These are phyloP conservation scores for Drosophila nannoptera DNA, from an alignment of 1,140 invertebrate genomes.

Conservation along the genomic window DNA sequence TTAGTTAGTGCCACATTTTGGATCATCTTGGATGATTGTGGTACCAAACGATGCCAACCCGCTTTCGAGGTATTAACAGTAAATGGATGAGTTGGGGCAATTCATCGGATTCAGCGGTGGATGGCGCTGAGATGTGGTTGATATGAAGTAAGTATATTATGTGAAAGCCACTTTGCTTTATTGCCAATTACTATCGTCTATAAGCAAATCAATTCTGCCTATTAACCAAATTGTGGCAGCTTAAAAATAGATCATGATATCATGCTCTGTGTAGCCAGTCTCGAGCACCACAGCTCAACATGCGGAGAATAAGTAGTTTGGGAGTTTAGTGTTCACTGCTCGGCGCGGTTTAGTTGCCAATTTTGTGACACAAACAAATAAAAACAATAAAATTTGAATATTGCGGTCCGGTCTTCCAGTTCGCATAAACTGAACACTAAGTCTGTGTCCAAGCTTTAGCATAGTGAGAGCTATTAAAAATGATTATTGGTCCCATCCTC, in stretches of 20 bases:
- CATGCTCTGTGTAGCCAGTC: conserved; percentile 66
- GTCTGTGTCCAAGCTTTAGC: conserved; percentile 32
- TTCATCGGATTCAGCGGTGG: no score
- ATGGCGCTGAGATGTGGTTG: no score
- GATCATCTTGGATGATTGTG: conserved; percentile 34
- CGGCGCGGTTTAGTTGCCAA: conserved; percentile 65
- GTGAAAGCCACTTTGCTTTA: conserved; percentile 12
- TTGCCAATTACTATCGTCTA: conserved; percentile 54
- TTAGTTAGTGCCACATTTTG: conserved; percentile 52
- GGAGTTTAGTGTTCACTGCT: conserved; percentile 42
- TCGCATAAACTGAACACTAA: conserved; percentile 8
- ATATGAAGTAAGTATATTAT: background rate
- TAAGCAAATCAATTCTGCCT: conserved; percentile 56
- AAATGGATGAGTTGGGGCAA: background rate
- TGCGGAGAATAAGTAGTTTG: conserved; percentile 53
- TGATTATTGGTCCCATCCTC: conserved; percentile 69
- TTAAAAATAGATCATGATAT: conserved; percentile 71
- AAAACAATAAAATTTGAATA: conserved; percentile 72
- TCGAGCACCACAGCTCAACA: conserved; percentile 19
- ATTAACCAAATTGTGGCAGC: conserved; percentile 35
- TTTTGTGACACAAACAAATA: conserved; percentile 70
- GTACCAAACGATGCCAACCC: conserved; percentile 30
- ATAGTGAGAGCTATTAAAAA: conserved; percentile 72
- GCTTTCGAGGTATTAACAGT: background rate
- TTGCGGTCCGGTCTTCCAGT: conserved; percentile 39